phyloP scores from a whole-genome alignment of 2,797 vertebrate genomes.

The Danio albolineatus region DNA sequence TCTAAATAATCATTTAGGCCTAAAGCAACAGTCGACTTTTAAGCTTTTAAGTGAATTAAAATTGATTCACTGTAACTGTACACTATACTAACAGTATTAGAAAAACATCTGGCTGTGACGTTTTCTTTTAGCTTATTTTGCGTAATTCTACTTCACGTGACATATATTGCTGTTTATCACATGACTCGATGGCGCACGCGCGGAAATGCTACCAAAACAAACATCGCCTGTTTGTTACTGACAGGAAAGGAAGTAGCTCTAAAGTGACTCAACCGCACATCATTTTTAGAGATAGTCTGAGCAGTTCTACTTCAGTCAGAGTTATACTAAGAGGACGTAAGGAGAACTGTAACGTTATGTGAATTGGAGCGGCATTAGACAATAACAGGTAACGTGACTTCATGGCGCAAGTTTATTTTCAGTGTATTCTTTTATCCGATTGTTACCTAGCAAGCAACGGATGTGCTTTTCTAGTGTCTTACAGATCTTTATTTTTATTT shows the following conservation, averaged over 20 bases:
- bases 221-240: neutral
- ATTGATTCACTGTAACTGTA: no score
- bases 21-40: neutral
- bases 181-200: constrained; percentile 37
- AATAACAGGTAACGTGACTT: constrained; percentile 12
- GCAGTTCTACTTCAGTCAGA: neutral
- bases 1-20: neutral
- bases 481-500: neutral
- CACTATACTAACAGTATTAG: no score
- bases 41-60: neutral
- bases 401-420: neutral
- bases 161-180: constrained; percentile 17
- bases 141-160: neutral
- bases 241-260: constrained; percentile 5
- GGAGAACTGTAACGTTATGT: neutral
- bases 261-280: neutral
- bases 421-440: neutral
- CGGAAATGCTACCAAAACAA: neutral
- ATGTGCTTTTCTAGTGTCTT: neutral
- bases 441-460: neutral
- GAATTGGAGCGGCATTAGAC: neutral
- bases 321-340: neutral
- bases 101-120: neutral
- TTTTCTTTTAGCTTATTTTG: neutral
- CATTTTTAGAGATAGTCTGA: neutral